A percentile compares a stretch with the other conserved stretches of the same genome.
Conservation (phyloP, 2,888 invertebrate species). For the Julus scandinavius region DNA sequence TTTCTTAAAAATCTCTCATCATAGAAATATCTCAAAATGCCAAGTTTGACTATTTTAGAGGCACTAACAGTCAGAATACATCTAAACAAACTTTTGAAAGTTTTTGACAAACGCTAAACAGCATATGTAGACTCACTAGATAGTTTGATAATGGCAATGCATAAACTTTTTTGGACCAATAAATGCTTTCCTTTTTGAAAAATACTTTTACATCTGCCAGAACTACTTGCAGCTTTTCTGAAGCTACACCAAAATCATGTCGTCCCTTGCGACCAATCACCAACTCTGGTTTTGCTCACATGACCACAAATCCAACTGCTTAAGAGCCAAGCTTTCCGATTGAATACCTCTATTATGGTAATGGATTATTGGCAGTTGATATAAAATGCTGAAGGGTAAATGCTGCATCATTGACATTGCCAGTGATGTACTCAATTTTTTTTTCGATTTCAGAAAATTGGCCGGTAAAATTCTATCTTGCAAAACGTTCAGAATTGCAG, state of each 20-base stretch:
- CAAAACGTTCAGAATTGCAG: not conserved
- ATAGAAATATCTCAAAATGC: too few relatives aligned
- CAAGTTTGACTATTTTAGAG: too few relatives aligned
- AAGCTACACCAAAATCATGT: not conserved
- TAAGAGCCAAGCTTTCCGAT: not conserved
- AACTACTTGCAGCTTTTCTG: not conserved
- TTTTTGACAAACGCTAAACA: too few relatives aligned
- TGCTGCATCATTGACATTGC: not conserved
- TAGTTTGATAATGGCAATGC: too few relatives aligned
- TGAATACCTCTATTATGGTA: conserved; percentile 4
- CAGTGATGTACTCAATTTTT: not conserved
- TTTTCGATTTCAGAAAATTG: not conserved
- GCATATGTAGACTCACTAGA: too few relatives aligned
- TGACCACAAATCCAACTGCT: conserved; percentile 1
- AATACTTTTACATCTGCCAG: too few relatives aligned
- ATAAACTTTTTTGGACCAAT: too few relatives aligned
- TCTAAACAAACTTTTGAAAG: too few relatives aligned
- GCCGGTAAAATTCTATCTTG: not conserved
- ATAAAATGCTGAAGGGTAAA: not conserved
- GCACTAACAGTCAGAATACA: too few relatives aligned
- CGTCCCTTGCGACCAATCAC: not conserved
- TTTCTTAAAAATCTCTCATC: too few relatives aligned
- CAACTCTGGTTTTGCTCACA: not conserved
- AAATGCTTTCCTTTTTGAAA: too few relatives aligned
- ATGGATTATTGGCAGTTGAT: not conserved